Evolutionary conservation across 1,140 invertebrate species (phyloP).

Genomic region (Caerostris darwini): DNA sequence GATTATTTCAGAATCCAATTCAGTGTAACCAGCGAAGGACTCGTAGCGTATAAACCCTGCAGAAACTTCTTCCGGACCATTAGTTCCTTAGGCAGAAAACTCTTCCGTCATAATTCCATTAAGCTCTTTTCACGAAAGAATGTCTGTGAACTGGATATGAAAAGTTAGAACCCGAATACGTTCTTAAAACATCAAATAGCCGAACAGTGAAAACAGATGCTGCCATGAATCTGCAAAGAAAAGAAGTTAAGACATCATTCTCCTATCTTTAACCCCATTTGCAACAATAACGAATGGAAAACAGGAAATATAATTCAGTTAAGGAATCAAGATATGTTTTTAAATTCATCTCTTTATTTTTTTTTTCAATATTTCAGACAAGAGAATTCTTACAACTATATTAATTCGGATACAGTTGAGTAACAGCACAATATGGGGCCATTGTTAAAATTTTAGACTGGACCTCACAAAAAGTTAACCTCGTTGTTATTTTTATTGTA

Average conservation of each 20-base stretch:
- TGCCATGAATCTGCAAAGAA: not conserved
- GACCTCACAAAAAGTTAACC: no score
- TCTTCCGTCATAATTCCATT: slow-evolving; percentile 62
- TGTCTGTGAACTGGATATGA: slow-evolving; percentile 46
- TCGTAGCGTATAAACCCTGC: not conserved
- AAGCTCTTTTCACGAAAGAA: slow-evolving; percentile 64
- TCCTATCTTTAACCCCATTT: not conserved
- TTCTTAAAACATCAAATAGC: not conserved
- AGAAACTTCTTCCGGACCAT: slow-evolving; percentile 51
- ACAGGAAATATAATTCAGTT: not conserved
- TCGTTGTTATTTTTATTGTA: no score
- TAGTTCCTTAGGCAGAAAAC: slow-evolving; percentile 42
- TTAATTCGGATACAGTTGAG: no score
- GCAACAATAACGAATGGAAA: not conserved
- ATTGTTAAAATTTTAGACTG: no score
- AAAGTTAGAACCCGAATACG: not conserved
- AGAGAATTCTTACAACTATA: no score
- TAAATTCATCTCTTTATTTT: no score
- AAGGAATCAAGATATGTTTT: no score
- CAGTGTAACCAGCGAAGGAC: slow-evolving; percentile 39
- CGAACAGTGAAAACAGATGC: not conserved
- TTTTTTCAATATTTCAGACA: no score
- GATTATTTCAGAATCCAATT: slow-evolving; percentile 51
- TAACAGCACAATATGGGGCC: no score
- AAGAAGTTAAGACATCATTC: not conserved